Conservation (phyloP, 2,888 invertebrate genomes). For the Odontothrips loti region DNA sequence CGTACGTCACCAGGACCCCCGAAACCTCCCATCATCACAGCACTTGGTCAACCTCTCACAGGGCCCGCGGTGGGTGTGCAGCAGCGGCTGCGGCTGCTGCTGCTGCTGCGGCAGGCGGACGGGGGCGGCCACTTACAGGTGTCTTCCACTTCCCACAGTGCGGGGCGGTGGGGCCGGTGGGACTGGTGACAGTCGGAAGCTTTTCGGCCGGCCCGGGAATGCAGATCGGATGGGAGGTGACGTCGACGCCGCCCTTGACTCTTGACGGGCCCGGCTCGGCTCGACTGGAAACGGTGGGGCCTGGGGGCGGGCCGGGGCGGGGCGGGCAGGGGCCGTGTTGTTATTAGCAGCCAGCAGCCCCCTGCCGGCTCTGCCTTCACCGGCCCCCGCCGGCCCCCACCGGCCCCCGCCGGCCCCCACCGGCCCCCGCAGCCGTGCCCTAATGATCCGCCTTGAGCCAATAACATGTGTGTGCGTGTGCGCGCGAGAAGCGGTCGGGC, state of each 20-base stretch:
- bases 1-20: too few species aligned
- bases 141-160: too few species aligned
- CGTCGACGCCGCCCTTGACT: neutral
- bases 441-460: neutral
- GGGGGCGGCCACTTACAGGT: too few species aligned
- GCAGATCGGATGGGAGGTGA: neutral
- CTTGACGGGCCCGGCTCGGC: neutral
- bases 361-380: neutral
- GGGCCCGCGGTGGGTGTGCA: too few species aligned
- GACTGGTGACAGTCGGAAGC: neutral
- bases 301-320: neutral
- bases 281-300: neutral
- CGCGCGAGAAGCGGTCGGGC: neutral
- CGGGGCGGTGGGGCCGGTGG: too few species aligned
- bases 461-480: neutral
- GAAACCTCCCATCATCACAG: too few species aligned
- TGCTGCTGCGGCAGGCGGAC: too few species aligned
- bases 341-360: neutral
- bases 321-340: neutral
- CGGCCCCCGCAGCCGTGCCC: neutral
- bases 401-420: too few species aligned
- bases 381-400: neutral
- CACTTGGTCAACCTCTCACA: too few species aligned
- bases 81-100: too few species aligned
- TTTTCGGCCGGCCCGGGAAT: neutral